Conservation (phyloP, 2,888 invertebrate species). For the Lithophane socia region DNA sequence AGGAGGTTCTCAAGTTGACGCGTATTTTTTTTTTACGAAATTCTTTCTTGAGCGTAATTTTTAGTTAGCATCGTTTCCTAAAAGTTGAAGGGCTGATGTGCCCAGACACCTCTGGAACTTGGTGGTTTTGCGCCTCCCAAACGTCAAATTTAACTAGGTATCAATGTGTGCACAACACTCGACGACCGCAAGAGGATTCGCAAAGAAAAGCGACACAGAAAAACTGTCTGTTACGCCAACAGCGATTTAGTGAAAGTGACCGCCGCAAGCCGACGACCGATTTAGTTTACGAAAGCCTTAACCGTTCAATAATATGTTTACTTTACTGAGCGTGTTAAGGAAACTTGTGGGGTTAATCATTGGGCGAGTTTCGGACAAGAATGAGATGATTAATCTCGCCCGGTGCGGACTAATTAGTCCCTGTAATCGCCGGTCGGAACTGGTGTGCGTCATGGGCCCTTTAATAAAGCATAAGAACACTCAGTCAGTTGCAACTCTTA, state of each 20-base stretch:
- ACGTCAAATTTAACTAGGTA: neutral
- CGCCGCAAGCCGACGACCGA: slow-evolving; percentile 66
- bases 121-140: slow-evolving; percentile 22
- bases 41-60: slow-evolving; percentile 77
- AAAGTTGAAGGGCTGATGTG: slow-evolving; percentile 51
- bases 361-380: slow-evolving; percentile 57
- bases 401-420: slow-evolving; percentile 54
- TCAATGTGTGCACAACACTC: slow-evolving; percentile 2
- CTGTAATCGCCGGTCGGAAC: slow-evolving; percentile 47
- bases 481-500: slow-evolving; percentile 48
- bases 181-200: slow-evolving; percentile 68
- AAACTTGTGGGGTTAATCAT: slow-evolving; percentile 28
- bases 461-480: slow-evolving; percentile 46
- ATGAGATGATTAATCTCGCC: slow-evolving; percentile 60
- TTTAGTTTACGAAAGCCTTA: slow-evolving; percentile 75
- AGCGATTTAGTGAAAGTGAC: slow-evolving; percentile 82
- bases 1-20: too few relatives aligned
- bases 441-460: slow-evolving; percentile 59
- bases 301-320: slow-evolving; percentile 61
- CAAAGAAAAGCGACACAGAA: slow-evolving; percentile 80
- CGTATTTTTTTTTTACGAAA: slow-evolving; percentile 63
- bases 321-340: slow-evolving; percentile 53
- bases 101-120: neutral
- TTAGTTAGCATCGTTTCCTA: slow-evolving; percentile 64
- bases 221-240: slow-evolving; percentile 81